phyloP scores from a whole-genome alignment of 2,888 invertebrate genomes.

The Acleris sparsana region DNA sequence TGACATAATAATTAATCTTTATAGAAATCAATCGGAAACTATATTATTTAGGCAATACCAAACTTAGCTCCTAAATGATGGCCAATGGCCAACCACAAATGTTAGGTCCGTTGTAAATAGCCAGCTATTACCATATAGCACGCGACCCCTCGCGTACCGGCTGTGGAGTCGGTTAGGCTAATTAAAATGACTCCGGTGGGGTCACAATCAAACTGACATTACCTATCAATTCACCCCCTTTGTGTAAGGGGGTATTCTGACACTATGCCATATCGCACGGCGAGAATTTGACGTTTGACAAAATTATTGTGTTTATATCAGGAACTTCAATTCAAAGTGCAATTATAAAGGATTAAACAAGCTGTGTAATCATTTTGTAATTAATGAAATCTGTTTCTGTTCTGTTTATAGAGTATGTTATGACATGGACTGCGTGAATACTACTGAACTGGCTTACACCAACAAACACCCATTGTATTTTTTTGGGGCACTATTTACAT shows the following conservation, averaged over 20 bases:
- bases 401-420: too few species aligned
- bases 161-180: constrained; percentile 49
- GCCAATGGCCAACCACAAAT: too few species aligned
- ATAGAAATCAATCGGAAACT: too few species aligned
- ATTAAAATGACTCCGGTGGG: constrained; percentile 50
- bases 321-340: background rate
- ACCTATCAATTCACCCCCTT: constrained; percentile 33
- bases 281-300: background rate
- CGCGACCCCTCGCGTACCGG: constrained; percentile 37
- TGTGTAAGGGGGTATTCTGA: constrained; percentile 1
- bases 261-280: background rate
- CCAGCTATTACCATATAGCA: constrained; percentile 44
- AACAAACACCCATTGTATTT: too few species aligned
- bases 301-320: background rate
- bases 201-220: constrained; percentile 35
- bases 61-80: too few species aligned
- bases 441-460: too few species aligned
- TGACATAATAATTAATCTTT: too few species aligned
- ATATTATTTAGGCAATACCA: too few species aligned
- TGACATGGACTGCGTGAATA: too few species aligned
- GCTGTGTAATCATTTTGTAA: too few species aligned
- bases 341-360: background rate
- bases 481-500: too few species aligned
- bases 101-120: background rate
- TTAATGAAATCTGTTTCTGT: too few species aligned